These are phyloP conservation scores for Caenorhabditis macrosperma DNA, from an alignment of 2,888 invertebrate genomes.

Conservation along the genomic window DNA sequence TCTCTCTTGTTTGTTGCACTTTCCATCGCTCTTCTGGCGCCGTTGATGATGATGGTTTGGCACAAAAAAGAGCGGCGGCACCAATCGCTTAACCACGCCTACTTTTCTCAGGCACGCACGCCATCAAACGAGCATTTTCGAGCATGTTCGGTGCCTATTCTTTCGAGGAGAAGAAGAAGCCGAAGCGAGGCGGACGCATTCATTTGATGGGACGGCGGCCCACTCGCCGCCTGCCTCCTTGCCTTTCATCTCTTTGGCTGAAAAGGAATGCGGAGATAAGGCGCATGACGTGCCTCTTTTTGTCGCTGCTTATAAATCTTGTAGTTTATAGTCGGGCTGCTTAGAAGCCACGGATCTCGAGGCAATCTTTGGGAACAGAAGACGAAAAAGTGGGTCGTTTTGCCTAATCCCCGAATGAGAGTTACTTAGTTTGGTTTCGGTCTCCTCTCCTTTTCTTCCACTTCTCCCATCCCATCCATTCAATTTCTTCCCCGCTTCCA, in stretches of 20 bases:
- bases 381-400: neutral
- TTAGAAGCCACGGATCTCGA: neutral
- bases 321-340: neutral
- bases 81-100: neutral
- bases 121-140: constrained; percentile 15
- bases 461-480: neutral
- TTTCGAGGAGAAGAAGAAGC: neutral
- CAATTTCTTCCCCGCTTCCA: neutral
- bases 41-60: neutral
- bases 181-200: neutral
- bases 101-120: neutral
- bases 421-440: constrained; percentile 6
- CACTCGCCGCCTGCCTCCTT: neutral
- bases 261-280: neutral
- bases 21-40: neutral
- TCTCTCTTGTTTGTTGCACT: too few species aligned
- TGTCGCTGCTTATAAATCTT: neutral
- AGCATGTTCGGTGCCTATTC: constrained; percentile 1
- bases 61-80: neutral
- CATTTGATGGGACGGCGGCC: neutral
- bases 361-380: neutral
- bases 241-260: neutral
- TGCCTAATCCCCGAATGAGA: neutral
- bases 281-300: neutral
- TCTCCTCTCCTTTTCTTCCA: neutral